phyloP scores from a whole-genome alignment of 2,113 vertebrate species.

The Oncorhynchus kisutch region DNA sequence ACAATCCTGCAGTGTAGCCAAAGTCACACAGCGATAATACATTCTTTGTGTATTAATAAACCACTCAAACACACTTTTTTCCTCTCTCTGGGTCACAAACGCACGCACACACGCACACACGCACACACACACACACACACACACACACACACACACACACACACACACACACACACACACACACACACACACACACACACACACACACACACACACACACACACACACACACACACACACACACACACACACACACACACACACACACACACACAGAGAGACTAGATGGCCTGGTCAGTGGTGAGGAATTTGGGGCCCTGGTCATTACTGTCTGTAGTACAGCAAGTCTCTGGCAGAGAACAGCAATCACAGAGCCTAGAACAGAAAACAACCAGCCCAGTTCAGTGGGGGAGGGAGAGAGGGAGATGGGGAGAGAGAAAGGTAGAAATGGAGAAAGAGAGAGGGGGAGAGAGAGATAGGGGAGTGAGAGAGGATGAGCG shows the following conservation, averaged over 20 bases:
- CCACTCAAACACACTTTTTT: background rate
- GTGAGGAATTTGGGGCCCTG: slow-evolving; percentile 56
- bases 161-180: too few species aligned
- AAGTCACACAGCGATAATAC: slow-evolving; percentile 4
- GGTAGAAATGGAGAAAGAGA: too few species aligned
- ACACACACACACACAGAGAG: too few species aligned
- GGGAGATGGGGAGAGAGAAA: background rate
- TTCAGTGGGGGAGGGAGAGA: too few species aligned
- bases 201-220: background rate
- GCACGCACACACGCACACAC: background rate
- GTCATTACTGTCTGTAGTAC: slow-evolving; percentile 41
- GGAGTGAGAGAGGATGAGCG: too few species aligned
- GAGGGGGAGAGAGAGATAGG: background rate
- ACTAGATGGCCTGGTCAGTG: slow-evolving; percentile 17
- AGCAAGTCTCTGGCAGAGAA: slow-evolving; percentile 47
- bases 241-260: background rate
- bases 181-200: background rate
- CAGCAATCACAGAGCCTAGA: slow-evolving; percentile 34
- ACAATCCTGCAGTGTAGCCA: background rate
- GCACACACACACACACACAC: too few species aligned
- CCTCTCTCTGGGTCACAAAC: background rate
- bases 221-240: background rate
- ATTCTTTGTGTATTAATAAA: slow-evolving; percentile 21
- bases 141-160: too few species aligned
- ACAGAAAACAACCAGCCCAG: slow-evolving; percentile 47